Percentiles rank a stretch among this genome's conserved stretches.
These are phyloP conservation scores for Thaumatotibia leucotreta DNA, from an alignment of 1,140 invertebrate genomes.

Conservation along the genomic window DNA sequence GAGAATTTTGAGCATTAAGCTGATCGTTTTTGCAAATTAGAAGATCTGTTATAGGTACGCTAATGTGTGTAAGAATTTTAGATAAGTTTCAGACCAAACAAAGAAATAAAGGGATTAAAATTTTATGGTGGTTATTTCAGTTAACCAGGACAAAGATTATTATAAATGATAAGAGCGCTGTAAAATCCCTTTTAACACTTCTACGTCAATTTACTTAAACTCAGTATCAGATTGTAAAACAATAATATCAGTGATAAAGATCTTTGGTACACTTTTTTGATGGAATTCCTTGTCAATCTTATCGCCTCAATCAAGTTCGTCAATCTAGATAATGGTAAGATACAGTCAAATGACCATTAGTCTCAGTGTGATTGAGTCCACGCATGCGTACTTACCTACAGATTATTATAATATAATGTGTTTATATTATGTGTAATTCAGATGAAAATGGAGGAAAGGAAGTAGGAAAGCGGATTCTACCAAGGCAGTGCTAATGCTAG, in stretches of 20 bases:
- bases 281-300: slow-evolving; percentile 12
- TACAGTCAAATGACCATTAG: slow-evolving; percentile 1
- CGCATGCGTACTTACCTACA: too few species aligned
- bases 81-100: slow-evolving; percentile 22
- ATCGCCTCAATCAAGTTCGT: slow-evolving; percentile 2
- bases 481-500: too few species aligned
- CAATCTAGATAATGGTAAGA: neutral
- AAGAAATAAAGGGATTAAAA: slow-evolving; percentile 1
- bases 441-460: too few species aligned
- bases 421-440: too few species aligned
- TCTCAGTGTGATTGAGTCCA: too few species aligned
- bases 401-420: too few species aligned
- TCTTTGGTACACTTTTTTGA: slow-evolving; percentile 2
- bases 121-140: neutral
- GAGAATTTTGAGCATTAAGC: neutral
- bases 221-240: slow-evolving; percentile 1
- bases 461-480: too few species aligned
- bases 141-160: slow-evolving; percentile 4
- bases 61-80: slow-evolving; percentile 20
- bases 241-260: slow-evolving; percentile 11
- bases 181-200: slow-evolving; percentile 3
- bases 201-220: neutral
- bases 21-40: neutral
- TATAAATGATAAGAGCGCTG: neutral
- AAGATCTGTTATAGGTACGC: neutral